Evolutionary conservation across 1,140 invertebrate genomes (phyloP).

Genomic region (Drosophila malerkotliana): DNA sequence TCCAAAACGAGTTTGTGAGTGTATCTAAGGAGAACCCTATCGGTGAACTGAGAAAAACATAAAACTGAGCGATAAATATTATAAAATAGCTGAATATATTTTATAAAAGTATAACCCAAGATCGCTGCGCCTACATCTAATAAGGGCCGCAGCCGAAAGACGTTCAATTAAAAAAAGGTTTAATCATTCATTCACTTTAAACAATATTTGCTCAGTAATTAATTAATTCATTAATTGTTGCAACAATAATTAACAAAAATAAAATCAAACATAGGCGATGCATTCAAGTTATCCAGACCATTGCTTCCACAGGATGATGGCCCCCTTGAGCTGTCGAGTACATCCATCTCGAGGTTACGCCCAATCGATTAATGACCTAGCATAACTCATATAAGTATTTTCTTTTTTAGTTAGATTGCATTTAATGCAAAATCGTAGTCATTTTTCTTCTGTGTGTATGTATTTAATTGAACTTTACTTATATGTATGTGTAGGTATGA

Average conservation of each 20-base stretch:
- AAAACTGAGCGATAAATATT: slow-evolving; percentile 47
- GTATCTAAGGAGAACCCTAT: slow-evolving; percentile 32
- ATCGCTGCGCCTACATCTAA: slow-evolving; percentile 21
- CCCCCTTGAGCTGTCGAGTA: slow-evolving; percentile 14
- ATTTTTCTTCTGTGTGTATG: slow-evolving; percentile 61
- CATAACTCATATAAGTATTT: slow-evolving; percentile 55
- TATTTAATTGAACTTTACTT: slow-evolving; percentile 51
- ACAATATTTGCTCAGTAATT: slow-evolving; percentile 61
- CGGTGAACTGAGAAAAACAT: slow-evolving; percentile 45
- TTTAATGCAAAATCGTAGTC: slow-evolving; percentile 75
- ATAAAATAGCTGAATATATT: slow-evolving; percentile 52
- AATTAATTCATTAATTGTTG: slow-evolving; percentile 40
- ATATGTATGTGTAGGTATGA: slow-evolving; percentile 32
- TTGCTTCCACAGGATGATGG: slow-evolving; percentile 36
- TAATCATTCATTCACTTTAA: slow-evolving; percentile 35
- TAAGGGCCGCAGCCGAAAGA: slow-evolving; percentile 24
- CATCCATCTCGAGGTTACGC: slow-evolving; percentile 15
- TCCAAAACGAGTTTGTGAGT: slow-evolving; percentile 35
- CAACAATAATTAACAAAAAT: slow-evolving; percentile 30
- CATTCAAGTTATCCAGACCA: slow-evolving; percentile 27
- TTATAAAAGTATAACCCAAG: slow-evolving; percentile 48
- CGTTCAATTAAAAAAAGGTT: slow-evolving; percentile 41
- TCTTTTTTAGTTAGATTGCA: slow-evolving; percentile 69
- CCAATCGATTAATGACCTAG: slow-evolving; percentile 31
- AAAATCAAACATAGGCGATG: slow-evolving; percentile 25